Evolutionary conservation across 2,797 vertebrate species (phyloP).

Genomic region (Danio albolineatus): DNA sequence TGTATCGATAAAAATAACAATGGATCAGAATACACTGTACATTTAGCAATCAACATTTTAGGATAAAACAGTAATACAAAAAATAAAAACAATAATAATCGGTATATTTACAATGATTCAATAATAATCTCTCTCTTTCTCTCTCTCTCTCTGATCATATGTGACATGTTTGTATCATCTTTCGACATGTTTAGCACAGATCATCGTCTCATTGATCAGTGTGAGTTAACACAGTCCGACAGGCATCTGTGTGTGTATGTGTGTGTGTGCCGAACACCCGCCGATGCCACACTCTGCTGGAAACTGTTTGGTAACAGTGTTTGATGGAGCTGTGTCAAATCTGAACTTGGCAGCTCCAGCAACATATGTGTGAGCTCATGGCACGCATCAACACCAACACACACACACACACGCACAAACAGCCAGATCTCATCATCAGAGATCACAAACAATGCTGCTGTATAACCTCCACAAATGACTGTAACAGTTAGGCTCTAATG

Average conservation of each 20-base stretch:
- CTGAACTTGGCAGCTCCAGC: slow-evolving; percentile 52
- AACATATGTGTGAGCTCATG: slow-evolving; percentile 51
- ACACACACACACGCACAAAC: too few relatives aligned
- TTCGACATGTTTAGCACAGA: slow-evolving; percentile 3
- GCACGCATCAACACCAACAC: slow-evolving; percentile 26
- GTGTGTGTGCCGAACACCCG: slow-evolving; percentile 11
- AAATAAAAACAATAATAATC: too few relatives aligned
- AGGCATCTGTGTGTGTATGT: too few relatives aligned
- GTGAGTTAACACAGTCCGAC: slow-evolving; percentile 14
- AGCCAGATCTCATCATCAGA: slow-evolving; percentile 26
- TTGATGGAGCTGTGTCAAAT: slow-evolving; percentile 52
- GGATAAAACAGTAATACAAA: too few relatives aligned
- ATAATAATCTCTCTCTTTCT: background rate
- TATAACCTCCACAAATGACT: background rate
- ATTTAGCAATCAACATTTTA: too few relatives aligned
- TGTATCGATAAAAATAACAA: too few relatives aligned
- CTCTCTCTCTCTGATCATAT: background rate
- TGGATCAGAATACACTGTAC: too few relatives aligned
- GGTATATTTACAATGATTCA: too few relatives aligned
- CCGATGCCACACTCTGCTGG: slow-evolving; percentile 36
- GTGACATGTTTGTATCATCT: slow-evolving; percentile 1
- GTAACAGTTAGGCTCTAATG: background rate
- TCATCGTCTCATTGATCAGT: background rate
- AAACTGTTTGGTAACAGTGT: slow-evolving; percentile 55
- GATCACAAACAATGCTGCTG: slow-evolving; percentile 35